phyloP scores from a whole-genome alignment of 2,797 vertebrate species.

The Harpagifer antarcticus region DNA sequence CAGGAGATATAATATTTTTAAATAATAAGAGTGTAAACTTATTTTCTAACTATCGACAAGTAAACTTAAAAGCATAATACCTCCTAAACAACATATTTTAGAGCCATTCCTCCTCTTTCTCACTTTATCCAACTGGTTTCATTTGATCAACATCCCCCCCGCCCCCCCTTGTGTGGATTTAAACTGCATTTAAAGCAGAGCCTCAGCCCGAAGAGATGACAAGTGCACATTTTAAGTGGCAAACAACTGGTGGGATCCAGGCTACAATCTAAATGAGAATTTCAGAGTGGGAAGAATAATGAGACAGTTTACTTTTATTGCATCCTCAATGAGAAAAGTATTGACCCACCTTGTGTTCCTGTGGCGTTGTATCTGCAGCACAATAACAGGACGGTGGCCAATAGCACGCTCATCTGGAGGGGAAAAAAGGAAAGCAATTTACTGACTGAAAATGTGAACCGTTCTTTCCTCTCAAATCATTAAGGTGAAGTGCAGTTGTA shows the following conservation, averaged over 20 bases:
- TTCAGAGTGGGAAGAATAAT: constrained; percentile 73
- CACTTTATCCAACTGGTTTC: background rate
- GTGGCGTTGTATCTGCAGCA: constrained; percentile 56
- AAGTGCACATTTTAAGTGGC: constrained; percentile 38
- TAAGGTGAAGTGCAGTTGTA: constrained; percentile 62
- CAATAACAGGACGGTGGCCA: constrained; percentile 62
- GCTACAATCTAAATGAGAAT: constrained; percentile 73
- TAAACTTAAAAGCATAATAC: background rate
- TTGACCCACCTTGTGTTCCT: constrained; percentile 69
- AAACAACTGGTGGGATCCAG: constrained; percentile 53
- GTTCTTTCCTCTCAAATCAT: constrained; percentile 60
- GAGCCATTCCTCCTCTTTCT: background rate
- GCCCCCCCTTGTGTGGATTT: too few relatives aligned
- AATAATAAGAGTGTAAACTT: background rate
- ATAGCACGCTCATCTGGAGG: constrained; percentile 53
- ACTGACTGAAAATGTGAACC: constrained; percentile 47
- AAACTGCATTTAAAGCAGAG: constrained; percentile 34
- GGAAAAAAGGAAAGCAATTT: constrained; percentile 64
- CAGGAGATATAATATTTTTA: too few relatives aligned
- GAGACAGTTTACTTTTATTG: constrained; percentile 73
- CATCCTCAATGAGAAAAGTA: constrained; percentile 76
- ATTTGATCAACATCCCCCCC: background rate
- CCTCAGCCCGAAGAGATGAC: constrained; percentile 45
- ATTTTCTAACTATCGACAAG: background rate
- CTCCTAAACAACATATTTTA: background rate